A percentile compares a stretch with the other conserved stretches of the same genome.
phyloP scores from a whole-genome alignment of 2,888 invertebrate species.

The Scaptomyza tumidula region DNA sequence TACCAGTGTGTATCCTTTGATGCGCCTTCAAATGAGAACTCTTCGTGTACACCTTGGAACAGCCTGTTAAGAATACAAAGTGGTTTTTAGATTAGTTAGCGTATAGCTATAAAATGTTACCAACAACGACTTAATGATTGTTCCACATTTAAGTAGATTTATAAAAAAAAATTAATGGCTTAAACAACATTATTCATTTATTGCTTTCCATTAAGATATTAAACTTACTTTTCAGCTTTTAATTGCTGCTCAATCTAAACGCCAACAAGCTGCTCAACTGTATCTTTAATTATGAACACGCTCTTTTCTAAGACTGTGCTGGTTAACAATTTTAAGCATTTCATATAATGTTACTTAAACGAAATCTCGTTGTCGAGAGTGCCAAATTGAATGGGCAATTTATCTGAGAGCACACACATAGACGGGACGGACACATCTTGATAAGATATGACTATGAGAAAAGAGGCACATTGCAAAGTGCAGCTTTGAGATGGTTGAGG shows the following conservation, averaged over 20 bases:
- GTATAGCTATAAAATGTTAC: too few relatives aligned
- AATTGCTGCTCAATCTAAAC: slow-evolving; percentile 4
- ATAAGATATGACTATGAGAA: slow-evolving; percentile 50
- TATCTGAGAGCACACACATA: slow-evolving; percentile 30
- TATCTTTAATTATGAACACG: background rate
- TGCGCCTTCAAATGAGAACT: slow-evolving; percentile 99
- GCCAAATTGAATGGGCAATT: slow-evolving; percentile 39
- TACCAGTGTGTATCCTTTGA: slow-evolving; percentile 98
- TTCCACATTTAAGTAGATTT: too few relatives aligned
- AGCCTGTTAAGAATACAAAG: slow-evolving; percentile 86
- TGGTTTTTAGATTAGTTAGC: background rate
- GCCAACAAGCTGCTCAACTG: background rate
- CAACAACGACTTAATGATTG: too few relatives aligned
- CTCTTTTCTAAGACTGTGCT: background rate
- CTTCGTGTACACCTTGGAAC: slow-evolving; percentile 98
- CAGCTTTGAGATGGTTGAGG: slow-evolving; percentile 11
- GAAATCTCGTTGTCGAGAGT: slow-evolving; percentile 17
- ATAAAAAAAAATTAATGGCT: too few relatives aligned
- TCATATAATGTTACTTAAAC: slow-evolving; percentile 5
- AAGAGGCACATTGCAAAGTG: slow-evolving; percentile 42
- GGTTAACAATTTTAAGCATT: slow-evolving; percentile 29
- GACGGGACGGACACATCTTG: slow-evolving; percentile 23
- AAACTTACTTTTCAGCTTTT: background rate
- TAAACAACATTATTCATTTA: background rate
- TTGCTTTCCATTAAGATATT: background rate